Percentiles rank a stretch among this genome's conserved stretches.
Conservation (phyloP, 2,113 vertebrate genomes). For the Misgurnus anguillicaudatus region DNA sequence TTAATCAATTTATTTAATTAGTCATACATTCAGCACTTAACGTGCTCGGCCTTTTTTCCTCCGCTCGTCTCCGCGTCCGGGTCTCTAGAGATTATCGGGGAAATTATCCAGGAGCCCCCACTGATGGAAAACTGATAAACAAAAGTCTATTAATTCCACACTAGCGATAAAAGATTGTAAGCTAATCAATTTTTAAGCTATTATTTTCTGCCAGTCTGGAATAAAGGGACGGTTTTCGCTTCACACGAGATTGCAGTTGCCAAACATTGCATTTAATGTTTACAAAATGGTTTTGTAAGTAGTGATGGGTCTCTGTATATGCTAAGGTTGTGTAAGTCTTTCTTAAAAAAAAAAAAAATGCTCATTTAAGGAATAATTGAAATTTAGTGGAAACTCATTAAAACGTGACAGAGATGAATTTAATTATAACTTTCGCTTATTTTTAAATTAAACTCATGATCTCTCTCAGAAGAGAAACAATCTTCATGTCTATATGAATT, state of each 20-base stretch:
- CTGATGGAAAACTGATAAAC: slow-evolving; percentile 48
- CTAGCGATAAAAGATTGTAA: slow-evolving; percentile 42
- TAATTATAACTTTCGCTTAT: too few relatives aligned
- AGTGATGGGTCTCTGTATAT: too few relatives aligned
- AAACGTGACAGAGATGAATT: too few relatives aligned
- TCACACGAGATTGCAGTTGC: slow-evolving; percentile 2
- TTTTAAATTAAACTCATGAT: too few relatives aligned
- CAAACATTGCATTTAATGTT: slow-evolving; percentile 1
- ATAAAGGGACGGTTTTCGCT: slow-evolving; percentile 27
- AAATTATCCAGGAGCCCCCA: slow-evolving; percentile 51
- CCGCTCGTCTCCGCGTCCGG: slow-evolving; percentile 44
- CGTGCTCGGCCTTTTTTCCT: slow-evolving; percentile 50
- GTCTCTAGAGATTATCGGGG: slow-evolving; percentile 51
- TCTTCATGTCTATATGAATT: too few relatives aligned
- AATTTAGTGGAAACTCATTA: too few relatives aligned
- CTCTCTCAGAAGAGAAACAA: too few relatives aligned
- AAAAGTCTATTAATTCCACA: slow-evolving; percentile 53
- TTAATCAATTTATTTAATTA: slow-evolving; percentile 61
- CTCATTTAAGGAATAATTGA: too few relatives aligned
- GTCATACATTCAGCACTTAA: slow-evolving; percentile 58
- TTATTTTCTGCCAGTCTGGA: slow-evolving; percentile 14
- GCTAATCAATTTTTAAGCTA: slow-evolving; percentile 33
- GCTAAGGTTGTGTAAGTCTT: too few relatives aligned
- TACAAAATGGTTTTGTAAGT: too few relatives aligned
- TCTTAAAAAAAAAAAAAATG: too few relatives aligned